Base-by-base conservation (phyloP, 2,797 vertebrate genomes). In the Acanthis flammea region DNA sequence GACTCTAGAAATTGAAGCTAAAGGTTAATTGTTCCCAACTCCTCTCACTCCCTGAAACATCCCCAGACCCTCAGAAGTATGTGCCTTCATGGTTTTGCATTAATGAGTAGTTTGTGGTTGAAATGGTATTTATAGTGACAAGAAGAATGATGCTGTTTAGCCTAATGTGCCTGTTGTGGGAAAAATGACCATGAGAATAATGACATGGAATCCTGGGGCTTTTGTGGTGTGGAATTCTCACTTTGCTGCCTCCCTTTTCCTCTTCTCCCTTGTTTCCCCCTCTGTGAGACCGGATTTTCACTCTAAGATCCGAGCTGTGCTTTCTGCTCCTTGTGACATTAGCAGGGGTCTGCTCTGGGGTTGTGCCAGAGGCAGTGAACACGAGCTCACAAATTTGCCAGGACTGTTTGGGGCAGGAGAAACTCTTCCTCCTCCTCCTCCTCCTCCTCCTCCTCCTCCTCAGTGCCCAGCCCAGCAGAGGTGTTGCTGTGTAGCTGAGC, bases 211-310 rank as follows among this genome's bases (percentile, higher is more conserved):
- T 65, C 5, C 55, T 66, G 42, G 30, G 7, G 3, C 4, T 35
- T 73, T 35, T 75, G 27, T 68, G 37, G 2, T 63, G 17, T 62
- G 2, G 0, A 35, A 22, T 58, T 70, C 41, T 67, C 19, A 7
- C 30, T 77, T 63, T 2, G 37, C 15, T n/a, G 45, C 31, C 13
- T 71, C 28, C 10, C 21, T 67, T 60, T 78, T 55, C 30, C 12
- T 60, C 31, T 37, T 57, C 18, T 77, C 14, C 10, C 30, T 61
- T 0, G 1, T 63, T 55, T 1, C 0, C 25, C 12, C 8, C 19
- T 73, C 60, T 57, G 4, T 3, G 14, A 19, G 35, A 31, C 18
- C 2, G 2, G 9, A 2, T 61, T 73, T 76, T 61, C 55, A 50
- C 28, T 1, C 31, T 50, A 27, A 78, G 91, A 68, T 53, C 31